phyloP scores from a whole-genome alignment of 2,113 vertebrate species.

The Benitochromis conjunctus region DNA sequence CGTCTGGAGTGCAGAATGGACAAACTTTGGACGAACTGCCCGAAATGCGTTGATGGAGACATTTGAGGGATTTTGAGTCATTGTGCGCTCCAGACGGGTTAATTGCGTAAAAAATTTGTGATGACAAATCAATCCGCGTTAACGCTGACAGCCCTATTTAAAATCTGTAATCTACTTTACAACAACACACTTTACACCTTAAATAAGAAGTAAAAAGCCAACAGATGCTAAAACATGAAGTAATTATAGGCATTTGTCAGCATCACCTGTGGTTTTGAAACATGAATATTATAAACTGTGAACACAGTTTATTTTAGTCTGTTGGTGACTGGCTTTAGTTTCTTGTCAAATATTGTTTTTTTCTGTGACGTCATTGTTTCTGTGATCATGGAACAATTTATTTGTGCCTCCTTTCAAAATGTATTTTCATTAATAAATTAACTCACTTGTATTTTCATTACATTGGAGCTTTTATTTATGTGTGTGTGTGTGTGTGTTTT shows the following conservation, averaged over 20 bases:
- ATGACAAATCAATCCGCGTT: no score
- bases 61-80: no score
- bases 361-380: background rate
- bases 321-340: background rate
- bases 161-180: background rate
- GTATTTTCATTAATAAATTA: background rate
- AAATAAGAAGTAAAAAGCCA: background rate
- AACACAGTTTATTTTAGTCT: background rate
- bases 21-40: no score
- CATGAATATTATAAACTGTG: background rate
- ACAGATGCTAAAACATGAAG: background rate
- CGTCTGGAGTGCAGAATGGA: no score
- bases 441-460: background rate
- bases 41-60: no score
- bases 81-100: no score
- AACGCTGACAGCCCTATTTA: background rate
- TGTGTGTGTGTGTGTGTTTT: no score
- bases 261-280: background rate
- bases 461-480: no score
- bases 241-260: background rate
- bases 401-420: background rate
- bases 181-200: background rate
- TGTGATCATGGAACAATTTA: background rate
- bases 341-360: background rate
- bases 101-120: no score